These are phyloP conservation scores for Myrmecophaga tridactyla DNA, from an alignment of 2,113 vertebrate species.

Conservation along the genomic window DNA sequence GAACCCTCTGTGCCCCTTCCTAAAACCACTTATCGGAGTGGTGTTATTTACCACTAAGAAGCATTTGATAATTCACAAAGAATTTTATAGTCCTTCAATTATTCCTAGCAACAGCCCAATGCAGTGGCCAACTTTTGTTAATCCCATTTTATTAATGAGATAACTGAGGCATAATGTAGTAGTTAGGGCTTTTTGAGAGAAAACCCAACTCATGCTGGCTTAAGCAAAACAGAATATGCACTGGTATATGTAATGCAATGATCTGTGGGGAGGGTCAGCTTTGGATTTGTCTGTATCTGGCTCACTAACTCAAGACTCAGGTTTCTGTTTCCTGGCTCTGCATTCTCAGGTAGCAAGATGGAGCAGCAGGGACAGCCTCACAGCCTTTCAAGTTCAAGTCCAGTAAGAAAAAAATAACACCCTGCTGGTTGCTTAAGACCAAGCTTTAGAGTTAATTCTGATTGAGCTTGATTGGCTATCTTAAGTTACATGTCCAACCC, in stretches of 20 bases:
- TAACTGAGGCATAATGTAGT: neutral
- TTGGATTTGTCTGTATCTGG: neutral
- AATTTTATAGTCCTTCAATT: neutral
- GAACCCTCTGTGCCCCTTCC: neutral
- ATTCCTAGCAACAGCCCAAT: neutral
- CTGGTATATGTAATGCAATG: neutral
- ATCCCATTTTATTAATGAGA: slow-evolving; percentile 8
- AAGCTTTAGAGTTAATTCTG: neutral
- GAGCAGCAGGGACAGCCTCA: neutral
- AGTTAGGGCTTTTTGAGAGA: neutral
- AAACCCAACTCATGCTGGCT: neutral
- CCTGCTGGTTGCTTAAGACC: neutral
- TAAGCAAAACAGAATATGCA: neutral
- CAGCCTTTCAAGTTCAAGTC: neutral
- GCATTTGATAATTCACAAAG: slow-evolving; percentile 14
- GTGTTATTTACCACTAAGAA: neutral
- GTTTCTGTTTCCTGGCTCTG: neutral
- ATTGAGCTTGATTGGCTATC: neutral
- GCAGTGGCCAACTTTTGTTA: neutral
- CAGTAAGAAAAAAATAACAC: neutral
- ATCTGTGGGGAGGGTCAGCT: neutral
- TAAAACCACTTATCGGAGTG: neutral
- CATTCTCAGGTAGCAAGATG: neutral
- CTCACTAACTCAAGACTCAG: neutral
- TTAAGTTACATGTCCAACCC: neutral